Evolutionary conservation across 1,140 invertebrate species (phyloP).

Genomic region (Halesus radiatus): DNA sequence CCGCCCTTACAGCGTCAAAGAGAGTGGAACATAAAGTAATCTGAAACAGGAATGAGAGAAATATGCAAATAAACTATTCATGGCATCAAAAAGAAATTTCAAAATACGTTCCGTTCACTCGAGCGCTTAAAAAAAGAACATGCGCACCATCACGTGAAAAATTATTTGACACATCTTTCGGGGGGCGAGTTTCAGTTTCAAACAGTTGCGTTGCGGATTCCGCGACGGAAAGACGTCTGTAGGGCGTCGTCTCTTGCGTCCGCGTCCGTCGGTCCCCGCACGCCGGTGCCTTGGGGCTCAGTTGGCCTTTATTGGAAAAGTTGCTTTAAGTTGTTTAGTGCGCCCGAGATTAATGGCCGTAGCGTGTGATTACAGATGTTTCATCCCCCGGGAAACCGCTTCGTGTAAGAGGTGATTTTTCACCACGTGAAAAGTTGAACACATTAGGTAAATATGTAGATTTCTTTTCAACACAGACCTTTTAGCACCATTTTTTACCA

Average conservation of each 20-base stretch:
- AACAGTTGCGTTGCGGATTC: slow-evolving; percentile 44
- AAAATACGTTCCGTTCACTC: slow-evolving; percentile 20
- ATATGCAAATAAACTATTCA: not conserved
- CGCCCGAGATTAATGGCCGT: slow-evolving; percentile 48
- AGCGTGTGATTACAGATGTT: slow-evolving; percentile 51
- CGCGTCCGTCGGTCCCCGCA: not conserved
- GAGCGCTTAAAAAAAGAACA: slow-evolving; percentile 40
- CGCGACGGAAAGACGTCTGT: slow-evolving; percentile 38
- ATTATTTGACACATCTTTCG: slow-evolving; percentile 41
- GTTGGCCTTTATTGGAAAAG: slow-evolving; percentile 47
- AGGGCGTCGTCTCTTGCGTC: not conserved
- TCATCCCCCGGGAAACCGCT: slow-evolving; percentile 31
- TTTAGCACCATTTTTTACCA: not conserved
- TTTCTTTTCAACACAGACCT: not conserved
- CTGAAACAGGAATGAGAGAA: not conserved
- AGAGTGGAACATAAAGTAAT: not conserved
- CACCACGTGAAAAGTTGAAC: slow-evolving; percentile 5
- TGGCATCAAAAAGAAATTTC: not conserved
- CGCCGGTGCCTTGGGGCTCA: slow-evolving; percentile 26
- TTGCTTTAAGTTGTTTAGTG: slow-evolving; percentile 46
- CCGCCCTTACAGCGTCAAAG: no score
- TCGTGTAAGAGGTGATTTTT: slow-evolving; percentile 22
- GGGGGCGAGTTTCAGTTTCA: slow-evolving; percentile 26
- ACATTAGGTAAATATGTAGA: slow-evolving; percentile 20
- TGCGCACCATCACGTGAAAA: slow-evolving; percentile 41